These are phyloP conservation scores for Struthidea cinerea DNA, from an alignment of 2,113 vertebrate genomes.

Conservation along the genomic window DNA sequence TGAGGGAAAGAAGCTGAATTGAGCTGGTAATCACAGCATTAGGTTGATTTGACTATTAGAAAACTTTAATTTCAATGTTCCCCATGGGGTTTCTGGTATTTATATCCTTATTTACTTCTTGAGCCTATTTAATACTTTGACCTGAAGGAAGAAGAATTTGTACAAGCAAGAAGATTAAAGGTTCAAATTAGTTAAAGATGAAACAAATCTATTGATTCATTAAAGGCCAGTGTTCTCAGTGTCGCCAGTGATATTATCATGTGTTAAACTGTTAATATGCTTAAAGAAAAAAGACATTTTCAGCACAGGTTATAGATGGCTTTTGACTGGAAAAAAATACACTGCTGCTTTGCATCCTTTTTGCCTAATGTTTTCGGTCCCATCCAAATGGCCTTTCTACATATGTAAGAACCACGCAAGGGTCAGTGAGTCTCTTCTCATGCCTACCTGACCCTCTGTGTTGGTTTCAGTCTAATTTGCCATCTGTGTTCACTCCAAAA, in stretches of 20 bases:
- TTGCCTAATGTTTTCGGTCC: not conserved
- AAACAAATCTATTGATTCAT: slow-evolving; percentile 8
- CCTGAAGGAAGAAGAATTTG: slow-evolving; percentile 15
- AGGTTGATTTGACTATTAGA: slow-evolving; percentile 34
- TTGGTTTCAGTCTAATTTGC: not conserved
- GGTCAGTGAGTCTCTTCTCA: not conserved
- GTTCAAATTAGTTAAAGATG: slow-evolving; percentile 30
- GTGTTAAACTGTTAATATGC: not conserved
- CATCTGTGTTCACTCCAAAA: not conserved
- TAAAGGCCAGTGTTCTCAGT: not conserved
- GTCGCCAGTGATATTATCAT: not conserved
- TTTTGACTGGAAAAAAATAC: not conserved
- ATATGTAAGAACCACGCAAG: not conserved
- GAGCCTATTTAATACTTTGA: slow-evolving; percentile 49
- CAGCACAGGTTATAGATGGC: not conserved
- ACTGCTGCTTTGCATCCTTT: not conserved
- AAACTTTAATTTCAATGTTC: slow-evolving; percentile 45
- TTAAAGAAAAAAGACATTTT: not conserved
- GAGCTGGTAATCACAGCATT: not conserved
- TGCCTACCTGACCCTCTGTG: not conserved
- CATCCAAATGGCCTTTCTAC: not conserved
- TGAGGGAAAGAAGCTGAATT: not conserved
- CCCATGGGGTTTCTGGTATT: not conserved
- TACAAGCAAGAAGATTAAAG: slow-evolving; percentile 15
- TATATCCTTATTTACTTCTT: slow-evolving; percentile 46